Evolutionary conservation across 2,113 vertebrate genomes (phyloP).

Genomic region (Blennius ocellaris): DNA sequence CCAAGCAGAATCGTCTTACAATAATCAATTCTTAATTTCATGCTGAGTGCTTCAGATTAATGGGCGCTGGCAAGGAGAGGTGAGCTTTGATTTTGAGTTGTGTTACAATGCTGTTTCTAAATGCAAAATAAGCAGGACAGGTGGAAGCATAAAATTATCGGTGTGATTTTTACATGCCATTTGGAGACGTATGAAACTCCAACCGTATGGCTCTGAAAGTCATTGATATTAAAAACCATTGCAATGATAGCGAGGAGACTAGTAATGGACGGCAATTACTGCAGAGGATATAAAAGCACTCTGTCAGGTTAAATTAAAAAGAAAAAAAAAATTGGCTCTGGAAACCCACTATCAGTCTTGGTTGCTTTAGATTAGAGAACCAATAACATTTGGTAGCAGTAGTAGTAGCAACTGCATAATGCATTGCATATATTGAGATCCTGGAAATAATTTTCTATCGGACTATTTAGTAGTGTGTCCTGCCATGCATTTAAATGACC

Average conservation of each 20-base stretch:
- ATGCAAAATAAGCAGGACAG: conserved; percentile 32
- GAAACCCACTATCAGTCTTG: conserved; percentile 13
- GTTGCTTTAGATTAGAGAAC: conserved; percentile 49
- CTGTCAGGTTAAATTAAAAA: conserved; percentile 12
- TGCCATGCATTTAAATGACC: conserved; percentile 71
- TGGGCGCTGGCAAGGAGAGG: conserved; percentile 59
- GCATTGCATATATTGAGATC: conserved; percentile 27
- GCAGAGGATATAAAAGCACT: conserved; percentile 26
- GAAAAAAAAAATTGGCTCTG: not conserved
- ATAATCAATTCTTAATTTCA: conserved; percentile 88
- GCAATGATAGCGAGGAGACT: conserved; percentile 27
- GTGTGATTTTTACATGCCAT: conserved; percentile 1
- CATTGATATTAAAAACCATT: conserved; percentile 31
- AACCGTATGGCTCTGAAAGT: conserved; percentile 22
- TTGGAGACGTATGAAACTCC: conserved; percentile 20
- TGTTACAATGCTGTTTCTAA: conserved; percentile 28
- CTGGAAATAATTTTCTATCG: conserved; percentile 48
- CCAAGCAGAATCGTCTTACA: conserved; percentile 78
- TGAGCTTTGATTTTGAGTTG: conserved; percentile 66
- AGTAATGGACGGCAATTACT: conserved; percentile 29
- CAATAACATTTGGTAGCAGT: conserved; percentile 36
- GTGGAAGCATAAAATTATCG: conserved; percentile 30
- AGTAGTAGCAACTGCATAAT: conserved; percentile 40
- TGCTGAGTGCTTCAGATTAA: conserved; percentile 82
- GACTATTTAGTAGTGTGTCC: conserved; percentile 46